Percentiles rank a stretch among this genome's conserved stretches.
Conservation (phyloP, 2,113 vertebrate species). For the Ceyx cyanopectus region DNA sequence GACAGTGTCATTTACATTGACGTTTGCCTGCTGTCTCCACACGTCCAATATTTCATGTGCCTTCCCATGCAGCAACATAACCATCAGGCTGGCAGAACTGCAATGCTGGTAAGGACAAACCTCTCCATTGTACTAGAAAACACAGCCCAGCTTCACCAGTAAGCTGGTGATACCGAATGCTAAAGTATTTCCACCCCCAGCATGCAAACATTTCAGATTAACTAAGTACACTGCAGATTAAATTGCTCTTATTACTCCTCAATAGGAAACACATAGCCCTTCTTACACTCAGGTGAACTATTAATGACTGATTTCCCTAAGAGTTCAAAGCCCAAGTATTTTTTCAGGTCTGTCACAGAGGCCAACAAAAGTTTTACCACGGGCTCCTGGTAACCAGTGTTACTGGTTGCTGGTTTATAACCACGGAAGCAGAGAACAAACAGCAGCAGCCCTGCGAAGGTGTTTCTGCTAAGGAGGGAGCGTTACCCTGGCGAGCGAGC, state of each 20-base stretch:
- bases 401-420: background rate
- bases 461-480: fast-evolving
- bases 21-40: background rate
- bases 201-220: background rate
- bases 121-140: background rate
- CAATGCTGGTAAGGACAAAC: background rate
- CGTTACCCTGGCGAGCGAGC: fast-evolving
- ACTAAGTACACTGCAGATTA: fast-evolving
- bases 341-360: background rate
- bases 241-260: background rate
- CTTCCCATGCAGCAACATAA: background rate
- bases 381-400: background rate
- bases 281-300: background rate
- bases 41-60: fast-evolving
- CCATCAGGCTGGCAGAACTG: background rate
- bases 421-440: background rate
- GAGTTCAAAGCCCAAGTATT: background rate
- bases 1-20: fast-evolving
- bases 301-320: background rate
- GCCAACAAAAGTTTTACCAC: background rate
- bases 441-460: fast-evolving
- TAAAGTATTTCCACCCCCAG: background rate
- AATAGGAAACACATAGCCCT: background rate
- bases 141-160: background rate
- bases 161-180: background rate